phyloP scores from a whole-genome alignment of 2,797 vertebrate species.

The Amblyopsis hoosieri region DNA sequence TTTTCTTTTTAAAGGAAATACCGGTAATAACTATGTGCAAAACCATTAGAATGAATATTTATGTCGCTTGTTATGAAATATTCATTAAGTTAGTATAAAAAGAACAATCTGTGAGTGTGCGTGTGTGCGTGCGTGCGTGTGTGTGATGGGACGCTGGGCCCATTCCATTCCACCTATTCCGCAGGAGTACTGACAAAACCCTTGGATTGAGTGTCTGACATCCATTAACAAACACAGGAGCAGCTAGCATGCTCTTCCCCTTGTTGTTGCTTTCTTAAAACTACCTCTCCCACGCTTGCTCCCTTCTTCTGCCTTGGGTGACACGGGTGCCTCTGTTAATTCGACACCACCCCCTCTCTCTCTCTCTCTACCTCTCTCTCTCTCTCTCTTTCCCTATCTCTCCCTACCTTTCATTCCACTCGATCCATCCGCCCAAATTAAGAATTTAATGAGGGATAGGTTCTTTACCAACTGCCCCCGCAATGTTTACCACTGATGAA shows the following conservation, averaged over 20 bases:
- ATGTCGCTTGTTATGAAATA: slow-evolving; percentile 96
- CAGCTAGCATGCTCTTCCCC: slow-evolving; percentile 78
- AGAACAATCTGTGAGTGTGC: slow-evolving; percentile 61
- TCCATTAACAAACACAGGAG: slow-evolving; percentile 82
- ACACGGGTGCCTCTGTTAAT: slow-evolving; percentile 83
- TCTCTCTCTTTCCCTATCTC: slow-evolving; percentile 59
- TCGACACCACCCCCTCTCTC: slow-evolving; percentile 75
- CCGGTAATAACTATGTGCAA: slow-evolving; percentile 94
- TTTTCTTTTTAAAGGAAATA: slow-evolving; percentile 84
- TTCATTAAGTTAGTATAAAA: slow-evolving; percentile 88
- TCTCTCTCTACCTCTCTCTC: slow-evolving; percentile 57
- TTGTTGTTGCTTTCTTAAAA: slow-evolving; percentile 69
- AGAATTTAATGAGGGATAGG: slow-evolving; percentile 98
- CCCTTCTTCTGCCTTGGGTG: slow-evolving; percentile 81
- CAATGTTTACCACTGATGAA: slow-evolving; percentile 99
- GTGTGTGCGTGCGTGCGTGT: slow-evolving; percentile 29
- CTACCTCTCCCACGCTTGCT: slow-evolving; percentile 65
- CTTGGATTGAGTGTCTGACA: slow-evolving; percentile 92
- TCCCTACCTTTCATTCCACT: slow-evolving; percentile 72
- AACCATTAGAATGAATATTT: slow-evolving; percentile 99
- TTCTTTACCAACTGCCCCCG: slow-evolving; percentile 91
- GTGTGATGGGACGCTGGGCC: slow-evolving; percentile 61
- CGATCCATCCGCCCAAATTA: slow-evolving; percentile 98
- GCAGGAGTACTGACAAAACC: slow-evolving; percentile 86
- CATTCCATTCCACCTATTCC: slow-evolving; percentile 58